Conservation (phyloP, 1,140 invertebrate species). For the Bicyclus anynana region DNA sequence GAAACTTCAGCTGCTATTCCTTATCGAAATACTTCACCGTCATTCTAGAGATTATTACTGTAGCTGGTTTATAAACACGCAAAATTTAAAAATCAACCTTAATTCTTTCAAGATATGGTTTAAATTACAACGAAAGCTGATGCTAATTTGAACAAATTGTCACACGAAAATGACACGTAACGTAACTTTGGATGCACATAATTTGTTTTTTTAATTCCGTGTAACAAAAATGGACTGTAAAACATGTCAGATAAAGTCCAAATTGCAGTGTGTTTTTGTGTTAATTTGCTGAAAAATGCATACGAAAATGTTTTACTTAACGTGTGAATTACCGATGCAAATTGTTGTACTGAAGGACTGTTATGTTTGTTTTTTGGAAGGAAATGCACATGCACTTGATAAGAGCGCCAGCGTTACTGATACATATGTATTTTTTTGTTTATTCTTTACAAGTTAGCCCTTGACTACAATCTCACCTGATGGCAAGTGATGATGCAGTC, state of each 20-base stretch:
- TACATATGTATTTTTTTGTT: not conserved
- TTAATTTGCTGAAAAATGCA: not conserved
- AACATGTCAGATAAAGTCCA: not conserved
- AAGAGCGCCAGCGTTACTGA: slow-evolving; percentile 10
- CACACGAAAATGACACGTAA: not conserved
- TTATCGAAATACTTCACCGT: slow-evolving; percentile 29
- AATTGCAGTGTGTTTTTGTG: not conserved
- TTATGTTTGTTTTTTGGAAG: slow-evolving; percentile 13
- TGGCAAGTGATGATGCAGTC: no score
- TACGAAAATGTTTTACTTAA: slow-evolving; percentile 8
- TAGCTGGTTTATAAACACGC: not conserved
- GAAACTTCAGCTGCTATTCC: slow-evolving; percentile 15
- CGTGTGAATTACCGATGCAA: slow-evolving; percentile 16
- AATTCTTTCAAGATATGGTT: not conserved
- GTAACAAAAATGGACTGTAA: not conserved
- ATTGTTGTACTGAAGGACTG: slow-evolving; percentile 8
- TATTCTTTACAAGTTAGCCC: no score
- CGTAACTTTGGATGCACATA: not conserved
- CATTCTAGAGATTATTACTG: slow-evolving; percentile 25
- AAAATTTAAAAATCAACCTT: slow-evolving; percentile 7
- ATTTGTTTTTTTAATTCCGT: not conserved
- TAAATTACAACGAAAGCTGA: not conserved
- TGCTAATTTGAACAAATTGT: slow-evolving; percentile 3
- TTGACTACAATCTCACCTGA: no score
- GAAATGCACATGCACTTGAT: slow-evolving; percentile 20